phyloP scores from a whole-genome alignment of 2,113 vertebrate genomes.

The Rissa tridactyla region DNA sequence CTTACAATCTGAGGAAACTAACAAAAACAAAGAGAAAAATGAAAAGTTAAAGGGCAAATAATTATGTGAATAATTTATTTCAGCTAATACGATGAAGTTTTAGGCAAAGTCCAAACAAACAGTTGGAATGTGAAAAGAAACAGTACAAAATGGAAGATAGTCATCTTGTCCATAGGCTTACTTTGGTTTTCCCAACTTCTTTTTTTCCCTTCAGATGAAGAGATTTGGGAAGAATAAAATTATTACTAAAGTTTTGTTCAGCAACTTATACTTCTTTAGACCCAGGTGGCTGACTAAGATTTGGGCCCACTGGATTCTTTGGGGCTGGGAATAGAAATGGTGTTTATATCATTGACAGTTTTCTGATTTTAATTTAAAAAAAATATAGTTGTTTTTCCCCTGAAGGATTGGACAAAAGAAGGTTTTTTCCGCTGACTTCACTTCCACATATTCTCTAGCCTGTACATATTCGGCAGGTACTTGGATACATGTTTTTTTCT shows the following conservation, averaged over 20 bases:
- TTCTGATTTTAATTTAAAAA: background rate
- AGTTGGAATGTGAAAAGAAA: background rate
- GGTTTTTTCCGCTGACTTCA: background rate
- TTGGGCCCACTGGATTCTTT: background rate
- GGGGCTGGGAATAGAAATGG: background rate
- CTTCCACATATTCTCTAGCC: background rate
- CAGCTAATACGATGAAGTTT: background rate
- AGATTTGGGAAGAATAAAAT: background rate
- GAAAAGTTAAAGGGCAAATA: background rate
- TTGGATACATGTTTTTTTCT: background rate
- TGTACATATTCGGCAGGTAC: background rate
- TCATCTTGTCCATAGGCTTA: background rate
- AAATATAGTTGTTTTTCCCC: background rate
- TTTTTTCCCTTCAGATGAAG: background rate
- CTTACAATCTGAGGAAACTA: background rate
- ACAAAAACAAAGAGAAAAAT: background rate
- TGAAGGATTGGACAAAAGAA: background rate
- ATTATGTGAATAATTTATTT: background rate
- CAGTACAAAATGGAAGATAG: background rate
- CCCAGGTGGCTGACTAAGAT: background rate
- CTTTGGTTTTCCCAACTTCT: background rate
- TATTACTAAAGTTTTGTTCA: background rate
- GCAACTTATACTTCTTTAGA: background rate
- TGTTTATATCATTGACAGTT: background rate
- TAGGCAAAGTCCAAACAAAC: background rate